Evolutionary conservation across 2,113 vertebrate genomes (phyloP).

Genomic region (Poecilia latipinna): DNA sequence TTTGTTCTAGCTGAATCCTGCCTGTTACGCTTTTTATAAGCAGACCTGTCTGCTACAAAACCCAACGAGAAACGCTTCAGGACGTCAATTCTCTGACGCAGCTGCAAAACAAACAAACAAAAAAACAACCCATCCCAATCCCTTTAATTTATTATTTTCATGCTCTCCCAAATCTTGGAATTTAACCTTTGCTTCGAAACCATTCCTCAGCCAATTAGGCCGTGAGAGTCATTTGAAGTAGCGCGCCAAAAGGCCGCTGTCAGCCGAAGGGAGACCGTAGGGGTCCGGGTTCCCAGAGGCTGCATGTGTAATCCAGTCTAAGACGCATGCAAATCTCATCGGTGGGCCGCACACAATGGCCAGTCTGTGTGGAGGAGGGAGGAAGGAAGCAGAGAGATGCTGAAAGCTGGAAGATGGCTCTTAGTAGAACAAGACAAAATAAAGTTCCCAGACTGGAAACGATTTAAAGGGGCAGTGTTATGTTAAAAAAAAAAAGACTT

Average conservation of each 20-base stretch:
- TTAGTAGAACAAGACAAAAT: conserved; percentile 39
- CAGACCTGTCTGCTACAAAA: conserved; percentile 32
- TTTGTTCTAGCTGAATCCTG: too few relatives aligned
- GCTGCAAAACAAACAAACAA: conserved; percentile 16
- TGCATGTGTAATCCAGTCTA: conserved; percentile 82
- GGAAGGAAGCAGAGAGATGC: conserved; percentile 11
- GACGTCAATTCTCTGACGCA: conserved; percentile 34
- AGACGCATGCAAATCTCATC: conserved; percentile 85
- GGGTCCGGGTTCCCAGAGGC: conserved; percentile 79
- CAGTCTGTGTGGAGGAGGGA: conserved; percentile 70
- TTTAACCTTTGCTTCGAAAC: conserved; percentile 61
- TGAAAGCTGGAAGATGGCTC: conserved; percentile 39
- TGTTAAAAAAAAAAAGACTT: too few relatives aligned
- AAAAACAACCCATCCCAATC: too few relatives aligned
- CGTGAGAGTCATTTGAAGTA: conserved; percentile 71
- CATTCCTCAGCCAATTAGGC: conserved; percentile 66
- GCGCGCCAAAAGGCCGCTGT: conserved; percentile 44
- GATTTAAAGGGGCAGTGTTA: conserved; percentile 32
- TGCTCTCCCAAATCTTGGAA: conserved; percentile 40
- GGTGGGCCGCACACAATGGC: conserved; percentile 79
- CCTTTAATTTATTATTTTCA: neutral
- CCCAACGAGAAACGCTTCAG: conserved; percentile 1
- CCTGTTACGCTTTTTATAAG: conserved; percentile 58
- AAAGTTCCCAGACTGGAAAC: conserved; percentile 50
- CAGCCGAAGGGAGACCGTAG: conserved; percentile 57